Base-by-base conservation (phyloP, 2,888 invertebrate genomes). In the Leptarthrus brevirostris region DNA sequence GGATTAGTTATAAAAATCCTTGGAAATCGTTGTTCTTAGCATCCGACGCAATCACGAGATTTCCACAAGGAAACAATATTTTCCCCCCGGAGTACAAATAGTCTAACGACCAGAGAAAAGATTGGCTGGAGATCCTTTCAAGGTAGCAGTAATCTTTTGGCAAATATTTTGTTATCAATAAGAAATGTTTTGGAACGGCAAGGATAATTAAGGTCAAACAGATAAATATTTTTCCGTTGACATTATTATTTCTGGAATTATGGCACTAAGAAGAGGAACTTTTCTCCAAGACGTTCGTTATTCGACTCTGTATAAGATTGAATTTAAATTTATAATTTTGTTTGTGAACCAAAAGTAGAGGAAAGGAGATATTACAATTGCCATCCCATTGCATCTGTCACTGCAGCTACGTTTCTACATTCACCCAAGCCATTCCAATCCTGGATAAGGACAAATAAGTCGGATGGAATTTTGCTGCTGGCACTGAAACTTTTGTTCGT, bases 251-350 rank as follows among this genome's bases (percentile, higher is more conserved):
- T 12, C 10, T 36, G 40, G 40, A 40, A 61, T 12, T 40, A 14
- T 18, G 30, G 20, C 22, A 40, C 14, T 10, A 36, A 20, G 18
- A 30, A 8, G 20, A 61, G 8, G 30, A 40, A 20, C 61, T 16
- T 34, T 40, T 36, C 61, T 36, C 30, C 36, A 61, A 30, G 30
- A 30, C 34, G 61, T 16, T 56, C n/a, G 40, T 40, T 64, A 47
- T 47, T 64, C 44, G 64, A 64, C 44, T 64, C 24, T 8, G 44
- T 36, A 64, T 64, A 47, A 64, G 44, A 64, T 64, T 64, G 64
- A 64, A 64, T 64, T 64, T 64, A 64, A 64, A 64, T 64, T 64
- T 64, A 64, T 64, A 64, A 64, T 64, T 64, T 44, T 64, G 64
- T 64, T 64, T 64, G 64, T 64, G 64, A 44, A 64, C 3, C 14